phyloP scores from a whole-genome alignment of 1,140 invertebrate genomes.

The Phymorhynchus buccinoides region DNA sequence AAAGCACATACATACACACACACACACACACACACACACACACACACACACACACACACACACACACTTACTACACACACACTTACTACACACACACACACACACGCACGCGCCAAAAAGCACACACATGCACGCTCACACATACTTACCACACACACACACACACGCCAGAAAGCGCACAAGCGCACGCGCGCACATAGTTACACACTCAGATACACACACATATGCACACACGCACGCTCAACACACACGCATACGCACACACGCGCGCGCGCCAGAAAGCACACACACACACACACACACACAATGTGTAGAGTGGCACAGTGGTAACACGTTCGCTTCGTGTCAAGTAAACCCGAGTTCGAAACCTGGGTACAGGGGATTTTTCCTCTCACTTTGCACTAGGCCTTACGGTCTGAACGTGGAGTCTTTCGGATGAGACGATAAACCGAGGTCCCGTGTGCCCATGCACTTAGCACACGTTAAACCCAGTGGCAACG shows the following conservation, averaged over 20 bases:
- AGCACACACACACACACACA: neutral
- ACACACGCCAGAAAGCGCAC: neutral
- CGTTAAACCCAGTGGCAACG: too few relatives aligned
- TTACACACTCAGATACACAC: neutral
- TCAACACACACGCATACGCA: neutral
- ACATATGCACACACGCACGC: neutral
- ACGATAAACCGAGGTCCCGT: too few relatives aligned
- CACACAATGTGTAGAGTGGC: too few relatives aligned
- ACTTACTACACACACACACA: neutral
- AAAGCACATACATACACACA: too few relatives aligned
- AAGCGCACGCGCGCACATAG: neutral
- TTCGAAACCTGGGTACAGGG: too few relatives aligned
- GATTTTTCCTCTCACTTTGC: too few relatives aligned
- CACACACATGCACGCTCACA: neutral
- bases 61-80: neutral
- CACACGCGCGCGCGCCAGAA: neutral
- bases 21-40: too few relatives aligned
- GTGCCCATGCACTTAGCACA: too few relatives aligned
- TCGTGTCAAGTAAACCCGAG: too few relatives aligned
- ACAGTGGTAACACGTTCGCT: too few relatives aligned
- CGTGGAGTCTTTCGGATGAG: too few relatives aligned
- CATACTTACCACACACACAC: neutral
- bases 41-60: neutral
- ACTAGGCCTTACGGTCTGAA: too few relatives aligned
- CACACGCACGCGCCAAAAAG: neutral